phyloP scores from a whole-genome alignment of 2,797 vertebrate genomes.

The Sarcoramphus papa region DNA sequence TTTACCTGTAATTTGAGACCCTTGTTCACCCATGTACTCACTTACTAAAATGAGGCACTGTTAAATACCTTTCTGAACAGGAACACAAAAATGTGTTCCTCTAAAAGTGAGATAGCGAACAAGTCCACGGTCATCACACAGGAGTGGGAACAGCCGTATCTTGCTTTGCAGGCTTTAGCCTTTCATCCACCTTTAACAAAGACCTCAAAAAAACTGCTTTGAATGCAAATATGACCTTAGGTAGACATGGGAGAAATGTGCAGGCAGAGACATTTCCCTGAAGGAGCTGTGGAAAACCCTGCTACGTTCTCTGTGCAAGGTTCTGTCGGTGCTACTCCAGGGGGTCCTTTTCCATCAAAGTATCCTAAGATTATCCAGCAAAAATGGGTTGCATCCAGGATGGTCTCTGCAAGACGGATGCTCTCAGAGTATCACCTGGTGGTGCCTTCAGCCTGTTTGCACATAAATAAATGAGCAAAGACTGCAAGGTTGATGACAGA shows the following conservation, averaged over 20 bases:
- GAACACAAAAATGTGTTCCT: neutral
- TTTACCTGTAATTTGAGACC: slow-evolving; percentile 5
- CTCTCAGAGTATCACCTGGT: neutral
- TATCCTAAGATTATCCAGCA: neutral
- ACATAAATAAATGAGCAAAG: neutral
- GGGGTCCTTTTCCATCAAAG: neutral
- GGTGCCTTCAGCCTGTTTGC: neutral
- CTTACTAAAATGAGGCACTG: neutral
- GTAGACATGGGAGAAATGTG: neutral
- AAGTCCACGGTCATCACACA: neutral
- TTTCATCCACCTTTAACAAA: neutral
- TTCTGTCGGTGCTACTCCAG: neutral
- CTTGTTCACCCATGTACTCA: neutral
- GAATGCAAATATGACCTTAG: neutral
- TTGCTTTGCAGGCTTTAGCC: neutral
- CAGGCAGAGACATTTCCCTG: neutral
- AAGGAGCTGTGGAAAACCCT: neutral
- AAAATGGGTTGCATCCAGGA: neutral
- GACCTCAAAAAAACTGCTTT: neutral
- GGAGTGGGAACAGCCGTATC: neutral
- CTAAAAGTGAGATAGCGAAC: neutral
- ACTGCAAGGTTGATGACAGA: neutral
- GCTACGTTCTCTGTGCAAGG: fast-evolving
- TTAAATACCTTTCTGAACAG: slow-evolving; percentile 14
- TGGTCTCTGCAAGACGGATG: neutral